Evolutionary conservation across 2,888 invertebrate genomes (phyloP).

Genomic region (Parnassius glacialis): DNA sequence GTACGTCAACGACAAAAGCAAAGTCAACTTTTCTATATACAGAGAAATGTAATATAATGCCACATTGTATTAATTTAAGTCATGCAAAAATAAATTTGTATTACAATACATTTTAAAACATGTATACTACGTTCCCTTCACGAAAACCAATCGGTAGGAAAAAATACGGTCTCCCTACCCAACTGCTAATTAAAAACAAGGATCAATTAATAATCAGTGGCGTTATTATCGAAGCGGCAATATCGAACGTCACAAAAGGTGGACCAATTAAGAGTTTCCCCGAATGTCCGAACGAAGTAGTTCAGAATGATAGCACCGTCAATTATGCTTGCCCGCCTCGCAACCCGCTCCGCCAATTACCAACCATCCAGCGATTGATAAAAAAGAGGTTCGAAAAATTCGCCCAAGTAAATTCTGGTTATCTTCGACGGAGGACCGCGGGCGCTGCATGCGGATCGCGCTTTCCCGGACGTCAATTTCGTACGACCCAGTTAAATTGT

Average conservation of each 20-base stretch:
- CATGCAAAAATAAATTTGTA: too few species aligned
- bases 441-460: constrained; percentile 46
- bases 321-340: constrained; percentile 67
- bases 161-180: constrained; percentile 43
- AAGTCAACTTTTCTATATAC: constrained; percentile 23
- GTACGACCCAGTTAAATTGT: constrained; percentile 47
- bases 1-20: constrained; percentile 33
- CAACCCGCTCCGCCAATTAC: constrained; percentile 70
- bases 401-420: constrained; percentile 71
- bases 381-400: constrained; percentile 74
- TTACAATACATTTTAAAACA: not conserved
- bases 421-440: constrained; percentile 57
- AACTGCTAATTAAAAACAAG: constrained; percentile 69
- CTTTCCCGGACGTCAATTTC: constrained; percentile 55
- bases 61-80: too few species aligned
- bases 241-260: constrained; percentile 75
- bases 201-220: constrained; percentile 72
- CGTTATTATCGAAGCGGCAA: constrained; percentile 75
- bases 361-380: constrained; percentile 72
- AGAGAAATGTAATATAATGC: not conserved
- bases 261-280: constrained; percentile 79
- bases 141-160: constrained; percentile 29
- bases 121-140: not conserved
- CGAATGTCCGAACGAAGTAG: constrained; percentile 72
- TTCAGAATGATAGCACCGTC: constrained; percentile 77